These are phyloP conservation scores for Cyprinus carpio DNA, from an alignment of 2,113 vertebrate species.

Conservation along the genomic window DNA sequence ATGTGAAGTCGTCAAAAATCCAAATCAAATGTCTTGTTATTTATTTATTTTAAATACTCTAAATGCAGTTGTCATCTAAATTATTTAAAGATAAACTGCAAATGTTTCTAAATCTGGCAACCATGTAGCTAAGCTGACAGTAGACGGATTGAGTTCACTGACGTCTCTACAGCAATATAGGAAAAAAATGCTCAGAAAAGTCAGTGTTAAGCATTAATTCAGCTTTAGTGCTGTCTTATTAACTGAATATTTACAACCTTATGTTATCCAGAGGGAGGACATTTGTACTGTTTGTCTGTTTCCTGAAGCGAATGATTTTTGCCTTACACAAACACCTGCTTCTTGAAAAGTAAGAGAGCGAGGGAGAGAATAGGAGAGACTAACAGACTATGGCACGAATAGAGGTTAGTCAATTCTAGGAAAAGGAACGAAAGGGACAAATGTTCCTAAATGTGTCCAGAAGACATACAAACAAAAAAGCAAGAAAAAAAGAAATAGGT, in stretches of 20 bases:
- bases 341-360: slow-evolving; percentile 5
- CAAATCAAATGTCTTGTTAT: slow-evolving; percentile 10
- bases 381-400: not conserved
- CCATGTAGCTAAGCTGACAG: not conserved
- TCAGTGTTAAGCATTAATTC: slow-evolving; percentile 5
- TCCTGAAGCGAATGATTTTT: not conserved
- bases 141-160: slow-evolving; percentile 1
- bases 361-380: slow-evolving; percentile 13
- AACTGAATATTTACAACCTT: not conserved
- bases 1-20: not conserved
- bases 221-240: not conserved
- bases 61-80: slow-evolving; percentile 14
- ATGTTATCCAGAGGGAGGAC: not conserved
- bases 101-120: slow-evolving; percentile 29
- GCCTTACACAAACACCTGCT: not conserved
- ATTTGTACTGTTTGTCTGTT: slow-evolving; percentile 15
- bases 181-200: not conserved
- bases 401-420: slow-evolving; percentile 26
- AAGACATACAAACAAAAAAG: not conserved
- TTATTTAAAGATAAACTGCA: slow-evolving; percentile 14
- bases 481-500: not conserved
- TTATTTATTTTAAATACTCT: not conserved
- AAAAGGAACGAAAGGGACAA: not conserved
- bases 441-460: slow-evolving; percentile 9
- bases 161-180: not conserved